Conservation (phyloP, 2,797 vertebrate species). For the Schizothorax lantsangensis region DNA sequence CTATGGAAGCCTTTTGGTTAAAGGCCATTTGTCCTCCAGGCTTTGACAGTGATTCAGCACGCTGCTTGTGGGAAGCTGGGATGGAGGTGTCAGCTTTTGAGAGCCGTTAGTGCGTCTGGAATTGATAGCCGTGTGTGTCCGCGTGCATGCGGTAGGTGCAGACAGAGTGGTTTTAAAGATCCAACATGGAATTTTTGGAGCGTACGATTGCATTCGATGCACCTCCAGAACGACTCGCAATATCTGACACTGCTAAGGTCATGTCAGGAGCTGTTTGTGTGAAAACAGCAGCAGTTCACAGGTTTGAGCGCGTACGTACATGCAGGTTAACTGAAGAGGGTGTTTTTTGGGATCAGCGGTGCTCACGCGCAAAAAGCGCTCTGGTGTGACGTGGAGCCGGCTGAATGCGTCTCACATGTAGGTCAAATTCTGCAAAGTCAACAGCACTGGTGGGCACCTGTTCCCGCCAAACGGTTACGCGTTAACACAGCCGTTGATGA, state of each 20-base stretch:
- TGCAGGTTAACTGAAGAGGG: neutral
- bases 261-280: slow-evolving; percentile 65
- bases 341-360: slow-evolving; percentile 44
- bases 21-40: slow-evolving; percentile 49
- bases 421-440: slow-evolving; percentile 68
- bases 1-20: slow-evolving; percentile 66
- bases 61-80: slow-evolving; percentile 42
- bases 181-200: neutral
- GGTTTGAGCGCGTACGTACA: neutral
- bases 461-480: slow-evolving; percentile 16
- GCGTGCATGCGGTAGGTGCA: neutral
- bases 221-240: slow-evolving; percentile 47
- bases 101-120: neutral
- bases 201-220: no score
- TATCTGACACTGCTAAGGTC: slow-evolving; percentile 73
- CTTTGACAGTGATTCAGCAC: slow-evolving; percentile 46
- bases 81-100: slow-evolving; percentile 7
- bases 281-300: slow-evolving; percentile 57
- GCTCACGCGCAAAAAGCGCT: slow-evolving; percentile 55
- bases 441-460: slow-evolving; percentile 41
- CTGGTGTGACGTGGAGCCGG: slow-evolving; percentile 65
- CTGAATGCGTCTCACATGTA: slow-evolving; percentile 60
- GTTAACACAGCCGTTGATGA: neutral
- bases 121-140: slow-evolving; percentile 6
- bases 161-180: neutral